Percentiles rank a stretch among this genome's conserved stretches.
phyloP scores from a whole-genome alignment of 2,797 vertebrate genomes.

The Scolopax rusticola region DNA sequence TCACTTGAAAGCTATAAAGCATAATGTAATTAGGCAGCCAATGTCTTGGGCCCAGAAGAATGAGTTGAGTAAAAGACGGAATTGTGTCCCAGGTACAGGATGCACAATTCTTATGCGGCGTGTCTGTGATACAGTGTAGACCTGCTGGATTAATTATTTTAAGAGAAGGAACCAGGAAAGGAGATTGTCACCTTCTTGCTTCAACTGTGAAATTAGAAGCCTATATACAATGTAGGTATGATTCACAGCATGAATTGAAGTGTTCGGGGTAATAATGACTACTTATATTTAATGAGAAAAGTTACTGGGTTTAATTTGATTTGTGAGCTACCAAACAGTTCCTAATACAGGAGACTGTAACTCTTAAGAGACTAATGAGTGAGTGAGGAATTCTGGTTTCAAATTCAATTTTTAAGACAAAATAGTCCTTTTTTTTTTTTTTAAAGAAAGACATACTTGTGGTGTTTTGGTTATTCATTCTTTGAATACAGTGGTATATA shows the following conservation, averaged over 20 bases:
- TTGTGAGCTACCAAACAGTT: neutral
- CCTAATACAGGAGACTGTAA: neutral
- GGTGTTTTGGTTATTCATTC: conserved; percentile 65
- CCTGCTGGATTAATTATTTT: neutral
- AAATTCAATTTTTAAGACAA: conserved; percentile 27
- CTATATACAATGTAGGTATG: neutral
- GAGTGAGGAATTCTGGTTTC: conserved; percentile 5
- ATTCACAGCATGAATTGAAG: neutral
- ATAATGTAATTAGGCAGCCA: conserved; percentile 18
- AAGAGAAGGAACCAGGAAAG: neutral
- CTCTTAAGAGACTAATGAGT: neutral
- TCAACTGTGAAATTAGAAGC: neutral
- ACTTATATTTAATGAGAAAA: neutral
- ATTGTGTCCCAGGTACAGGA: fast-evolving
- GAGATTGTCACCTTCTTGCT: neutral
- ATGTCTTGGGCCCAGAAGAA: neutral
- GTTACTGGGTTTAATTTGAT: neutral
- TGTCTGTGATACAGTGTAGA: neutral
- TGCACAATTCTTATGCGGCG: neutral
- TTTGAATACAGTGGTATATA: conserved; percentile 57
- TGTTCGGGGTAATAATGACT: neutral
- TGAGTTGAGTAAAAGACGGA: neutral
- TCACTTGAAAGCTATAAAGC: conserved; percentile 39
- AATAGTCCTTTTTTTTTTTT: neutral
- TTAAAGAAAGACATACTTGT: neutral